Evolutionary conservation across 2,888 invertebrate species (phyloP), one percentile per base, ranked within the genome.

Genomic region (Athetis lepigone): DNA sequence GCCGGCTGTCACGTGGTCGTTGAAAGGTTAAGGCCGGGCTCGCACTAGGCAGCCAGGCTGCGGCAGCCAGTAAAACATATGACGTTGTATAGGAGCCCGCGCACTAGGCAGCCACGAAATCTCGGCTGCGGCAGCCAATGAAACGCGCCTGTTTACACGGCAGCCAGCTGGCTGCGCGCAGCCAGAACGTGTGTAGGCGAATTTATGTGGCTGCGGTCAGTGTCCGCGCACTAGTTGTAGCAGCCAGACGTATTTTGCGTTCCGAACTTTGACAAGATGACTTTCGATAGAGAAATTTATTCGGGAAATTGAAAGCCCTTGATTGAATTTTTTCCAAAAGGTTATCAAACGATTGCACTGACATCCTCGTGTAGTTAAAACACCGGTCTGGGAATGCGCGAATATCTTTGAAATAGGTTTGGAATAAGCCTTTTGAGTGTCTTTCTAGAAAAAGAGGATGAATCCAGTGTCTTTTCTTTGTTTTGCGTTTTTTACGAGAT

Each of bases 341-440:
- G n/a, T n/a, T n/a, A n/a, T n/a, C n/a, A n/a, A n/a, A n/a, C n/a
- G n/a, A n/a, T n/a, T n/a, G n/a, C n/a, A n/a, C n/a, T n/a, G n/a
- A n/a, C n/a, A n/a, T n/a, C n/a, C n/a, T n/a, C n/a, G n/a, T n/a
- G n/a, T n/a, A n/a, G n/a, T n/a, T n/a, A n/a, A n/a, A 81, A 75
- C 79, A 79, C 66, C 67, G 70, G 69, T 74, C 76, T 77, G 77
- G 73, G 71, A 65, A 77, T n/a, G n/a, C n/a, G n/a, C n/a, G n/a
- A n/a, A n/a, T n/a, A n/a, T n/a, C n/a, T n/a, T 73, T 75, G 57
- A 76, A 77, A 72, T 78, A 74, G 67, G 74, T 80, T 58, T 79
- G 70, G 62, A 70, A 78, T 71, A 75, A 77, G 68, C 77, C 72
- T 77, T 72, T 78, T 76, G 75, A 67, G 66, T 76, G 70, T 63